Evolutionary conservation across 2,113 vertebrate genomes (phyloP), one percentile per base, ranked within the genome.

Genomic region (Ranitomeya variabilis): DNA sequence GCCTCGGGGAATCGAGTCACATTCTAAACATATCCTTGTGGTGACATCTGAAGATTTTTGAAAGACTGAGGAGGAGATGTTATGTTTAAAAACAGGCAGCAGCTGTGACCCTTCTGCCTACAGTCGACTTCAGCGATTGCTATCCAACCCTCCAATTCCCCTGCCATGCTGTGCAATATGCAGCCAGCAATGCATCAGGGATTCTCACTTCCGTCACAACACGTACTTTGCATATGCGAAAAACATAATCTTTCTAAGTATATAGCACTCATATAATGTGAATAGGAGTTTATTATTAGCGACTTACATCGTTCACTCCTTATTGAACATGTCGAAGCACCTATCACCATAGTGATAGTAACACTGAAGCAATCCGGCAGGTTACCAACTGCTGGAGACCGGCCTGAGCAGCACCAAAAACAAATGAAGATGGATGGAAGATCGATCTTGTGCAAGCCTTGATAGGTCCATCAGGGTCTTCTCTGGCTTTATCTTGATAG

Each of bases 21-120:
- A 81, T 87, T 87, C 79, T 87, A 87, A 88, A 74, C 80, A 88
- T 88, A 76, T 88, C 80, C 79, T 88, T 76, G 78, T 80, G 67
- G 87, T 88, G 80, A 83, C 80, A 88, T 88, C 79, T 88, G 55
- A 88, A 88, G 86, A 71, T 80, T 87, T 84, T 59, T 87, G 86
- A 87, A 80, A 87, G 86, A 80, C 62, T 71, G 51, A 80, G 85
- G 73, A 15, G 23, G 86, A 87, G 64, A 87, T 87, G 81, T 87
- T 71, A 87, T 78, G 78, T 69, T 71, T 59, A 81, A 80, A 87
- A 87, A 80, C 62, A 87, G 77, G 78, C 86, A 87, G 86, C 86
- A 87, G 86, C 77, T 87, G 86, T 71, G 77, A 87, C 77, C 86
- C 76, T 87, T 81, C 78, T 87, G 76, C 76, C 67, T 13, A 87